phyloP scores from a whole-genome alignment of 2,113 vertebrate species.

The Petroica traversi region DNA sequence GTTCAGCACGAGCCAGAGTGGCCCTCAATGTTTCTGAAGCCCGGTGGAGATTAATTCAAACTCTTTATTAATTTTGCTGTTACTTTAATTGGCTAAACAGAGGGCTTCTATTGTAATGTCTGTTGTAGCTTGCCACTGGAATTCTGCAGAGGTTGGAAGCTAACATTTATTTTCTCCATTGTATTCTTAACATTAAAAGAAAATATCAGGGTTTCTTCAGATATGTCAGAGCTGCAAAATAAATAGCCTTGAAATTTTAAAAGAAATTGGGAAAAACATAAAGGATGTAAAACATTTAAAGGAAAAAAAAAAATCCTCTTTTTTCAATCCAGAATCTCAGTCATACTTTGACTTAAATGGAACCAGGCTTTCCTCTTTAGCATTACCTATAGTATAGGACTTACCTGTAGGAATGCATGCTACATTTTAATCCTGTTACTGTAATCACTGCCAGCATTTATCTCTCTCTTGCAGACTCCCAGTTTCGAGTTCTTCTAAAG shows the following conservation, averaged over 20 bases:
- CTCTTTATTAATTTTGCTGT: neutral
- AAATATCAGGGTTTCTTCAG: neutral
- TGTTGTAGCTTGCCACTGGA: slow-evolving; percentile 5
- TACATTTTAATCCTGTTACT: slow-evolving; percentile 77
- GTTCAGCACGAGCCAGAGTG: neutral
- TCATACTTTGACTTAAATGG: slow-evolving; percentile 18
- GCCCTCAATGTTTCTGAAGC: neutral
- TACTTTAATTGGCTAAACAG: slow-evolving; percentile 2
- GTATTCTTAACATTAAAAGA: neutral
- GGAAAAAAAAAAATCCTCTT: neutral
- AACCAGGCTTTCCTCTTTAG: slow-evolving; percentile 1
- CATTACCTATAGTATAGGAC: slow-evolving; percentile 28
- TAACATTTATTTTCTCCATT: neutral
- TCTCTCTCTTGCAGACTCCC: slow-evolving; percentile 80
- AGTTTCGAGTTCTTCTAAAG: slow-evolving; percentile 83
- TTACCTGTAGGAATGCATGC: slow-evolving; percentile 47
- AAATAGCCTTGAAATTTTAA: neutral
- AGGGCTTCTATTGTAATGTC: neutral
- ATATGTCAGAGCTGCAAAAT: slow-evolving; percentile 1
- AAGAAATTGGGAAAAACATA: neutral
- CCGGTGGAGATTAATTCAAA: neutral
- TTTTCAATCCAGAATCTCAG: neutral
- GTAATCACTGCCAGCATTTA: slow-evolving; percentile 82
- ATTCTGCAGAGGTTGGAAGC: neutral
- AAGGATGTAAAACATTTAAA: neutral